Base-by-base conservation (phyloP, 2,113 vertebrate genomes). In the Melospiza melodia region DNA sequence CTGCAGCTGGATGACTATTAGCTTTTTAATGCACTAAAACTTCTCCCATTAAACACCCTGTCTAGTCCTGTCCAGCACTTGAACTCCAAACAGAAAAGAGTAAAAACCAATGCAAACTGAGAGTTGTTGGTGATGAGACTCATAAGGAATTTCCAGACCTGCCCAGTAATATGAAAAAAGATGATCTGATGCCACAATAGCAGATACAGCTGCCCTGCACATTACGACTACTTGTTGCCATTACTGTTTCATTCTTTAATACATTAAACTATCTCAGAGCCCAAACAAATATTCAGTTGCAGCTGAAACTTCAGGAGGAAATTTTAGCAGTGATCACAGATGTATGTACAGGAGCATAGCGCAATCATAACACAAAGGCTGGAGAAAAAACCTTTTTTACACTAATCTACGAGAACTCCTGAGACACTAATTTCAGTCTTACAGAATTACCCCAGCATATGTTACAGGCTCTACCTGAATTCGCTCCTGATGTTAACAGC, bases 191-290 rank as follows among this genome's bases (percentile, higher is more conserved):
- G 48, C 39, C 88, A 68, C 49, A n/a, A 25, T 0, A 81, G 35
- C 57, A 72, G 23, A 41, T 15, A 75, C 0, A 75, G 51, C 2
- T 43, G 5, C 28, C 10, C 43, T 39, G 31, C 8, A 35, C n/a
- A 58, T 44, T 33, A 89, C 61, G 35, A n/a, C 78, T 75, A 96
- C 90, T 85, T 95, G 93, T 93, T 97, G 80, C 90, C 77, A 39
- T 41, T 49, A 8, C 23, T n/a, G 11, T 33, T 84, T 66, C 35
- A 33, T 37, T 31, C 20, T 25, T 54, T 46, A 46, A 73, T 11
- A 43, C 2, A 5, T 19, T 48, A 37, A 78, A 77, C 33, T 76
- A 5, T 12, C 49, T 52, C 63, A 41, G 73, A 57, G 23, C 41
- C 19, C 33, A 69, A 76, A 39, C 9, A 58, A 54, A 58, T 28